These are phyloP conservation scores for Leucoma salicis DNA, from an alignment of 2,888 invertebrate genomes.

Conservation along the genomic window DNA sequence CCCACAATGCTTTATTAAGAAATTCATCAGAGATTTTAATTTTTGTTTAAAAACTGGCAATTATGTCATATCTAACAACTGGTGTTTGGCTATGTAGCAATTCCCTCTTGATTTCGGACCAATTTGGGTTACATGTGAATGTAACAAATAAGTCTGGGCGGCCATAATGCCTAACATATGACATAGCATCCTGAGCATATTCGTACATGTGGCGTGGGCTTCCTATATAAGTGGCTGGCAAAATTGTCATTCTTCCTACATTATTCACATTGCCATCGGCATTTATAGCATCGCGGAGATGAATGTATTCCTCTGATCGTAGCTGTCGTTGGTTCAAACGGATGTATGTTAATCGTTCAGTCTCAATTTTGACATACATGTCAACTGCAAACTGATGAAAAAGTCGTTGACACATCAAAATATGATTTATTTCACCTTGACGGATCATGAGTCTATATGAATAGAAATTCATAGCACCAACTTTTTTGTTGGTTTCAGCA, in stretches of 20 bases:
- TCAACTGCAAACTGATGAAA: slow-evolving; percentile 26
- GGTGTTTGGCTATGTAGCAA: slow-evolving; percentile 23
- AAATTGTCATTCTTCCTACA: slow-evolving; percentile 35
- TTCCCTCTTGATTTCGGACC: slow-evolving; percentile 30
- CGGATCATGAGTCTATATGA: slow-evolving; percentile 32
- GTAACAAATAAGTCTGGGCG: slow-evolving; percentile 31
- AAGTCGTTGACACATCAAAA: slow-evolving; percentile 25
- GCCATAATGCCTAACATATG: slow-evolving; percentile 31
- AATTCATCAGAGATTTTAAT: slow-evolving; percentile 5
- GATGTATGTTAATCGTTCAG: slow-evolving; percentile 28
- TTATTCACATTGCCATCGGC: slow-evolving; percentile 30
- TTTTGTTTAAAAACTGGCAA: slow-evolving; percentile 9
- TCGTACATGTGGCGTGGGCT: slow-evolving; percentile 10
- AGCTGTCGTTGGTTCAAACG: slow-evolving; percentile 26
- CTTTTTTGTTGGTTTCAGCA: slow-evolving; percentile 6
- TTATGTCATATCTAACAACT: slow-evolving; percentile 37
- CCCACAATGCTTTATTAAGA: slow-evolving; percentile 9
- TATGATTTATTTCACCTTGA: slow-evolving; percentile 20
- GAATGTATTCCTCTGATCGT: slow-evolving; percentile 31
- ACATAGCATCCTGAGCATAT: slow-evolving; percentile 28
- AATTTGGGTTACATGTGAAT: slow-evolving; percentile 33
- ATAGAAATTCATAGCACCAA: slow-evolving; percentile 12
- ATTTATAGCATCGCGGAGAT: slow-evolving; percentile 29
- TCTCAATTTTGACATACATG: slow-evolving; percentile 26
- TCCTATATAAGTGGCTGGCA: slow-evolving; percentile 26